Percentiles rank a stretch among this genome's conserved stretches.
These are phyloP conservation scores for Serilophus lunatus DNA, from an alignment of 2,113 vertebrate species.

Conservation along the genomic window DNA sequence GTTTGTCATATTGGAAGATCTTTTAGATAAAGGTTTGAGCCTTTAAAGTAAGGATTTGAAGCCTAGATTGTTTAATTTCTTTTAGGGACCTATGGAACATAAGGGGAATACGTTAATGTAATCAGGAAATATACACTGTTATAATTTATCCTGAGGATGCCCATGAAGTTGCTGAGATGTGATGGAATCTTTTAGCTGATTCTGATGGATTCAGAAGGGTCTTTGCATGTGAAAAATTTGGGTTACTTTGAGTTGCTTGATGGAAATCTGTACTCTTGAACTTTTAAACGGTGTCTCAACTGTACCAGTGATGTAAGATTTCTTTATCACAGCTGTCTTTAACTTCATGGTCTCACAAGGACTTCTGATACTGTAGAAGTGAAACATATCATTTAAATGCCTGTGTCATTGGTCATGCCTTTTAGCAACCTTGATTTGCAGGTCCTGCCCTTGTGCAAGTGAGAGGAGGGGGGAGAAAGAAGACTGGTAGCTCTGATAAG, in stretches of 20 bases:
- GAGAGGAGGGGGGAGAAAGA: background rate
- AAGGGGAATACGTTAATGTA: background rate
- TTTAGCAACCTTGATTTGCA: background rate
- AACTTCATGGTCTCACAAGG: background rate
- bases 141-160: background rate
- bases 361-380: background rate
- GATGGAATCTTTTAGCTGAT: background rate
- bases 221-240: background rate
- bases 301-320: background rate
- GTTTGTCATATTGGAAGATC: background rate
- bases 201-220: background rate
- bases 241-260: background rate
- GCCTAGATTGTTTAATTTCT: background rate
- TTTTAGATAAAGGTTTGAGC: background rate
- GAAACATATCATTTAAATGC: background rate
- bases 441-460: background rate
- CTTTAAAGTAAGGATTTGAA: background rate
- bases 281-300: background rate
- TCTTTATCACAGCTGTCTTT: background rate
- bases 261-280: background rate
- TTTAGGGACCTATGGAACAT: background rate
- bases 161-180: background rate
- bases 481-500: background rate
- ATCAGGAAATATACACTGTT: background rate
- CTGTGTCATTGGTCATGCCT: background rate